Evolutionary conservation across 1,140 invertebrate species (phyloP).

Genomic region (Anastrepha ludens): DNA sequence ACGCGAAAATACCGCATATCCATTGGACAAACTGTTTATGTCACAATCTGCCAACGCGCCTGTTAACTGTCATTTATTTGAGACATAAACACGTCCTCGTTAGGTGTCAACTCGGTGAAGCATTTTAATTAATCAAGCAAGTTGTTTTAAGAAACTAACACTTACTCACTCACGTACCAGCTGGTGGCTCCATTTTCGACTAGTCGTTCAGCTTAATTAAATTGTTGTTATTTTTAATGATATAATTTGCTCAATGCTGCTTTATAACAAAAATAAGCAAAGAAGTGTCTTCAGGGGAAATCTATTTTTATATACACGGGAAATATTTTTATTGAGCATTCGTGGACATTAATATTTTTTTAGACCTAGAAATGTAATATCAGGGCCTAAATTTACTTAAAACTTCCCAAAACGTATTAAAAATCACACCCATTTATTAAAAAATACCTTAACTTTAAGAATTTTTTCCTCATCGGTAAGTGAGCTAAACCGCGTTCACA

Average conservation of each 20-base stretch:
- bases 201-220: not conserved
- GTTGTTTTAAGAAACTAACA: not conserved
- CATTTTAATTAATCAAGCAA: slow-evolving; percentile 13
- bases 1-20: not conserved
- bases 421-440: too few species aligned
- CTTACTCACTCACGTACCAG: not conserved
- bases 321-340: too few species aligned
- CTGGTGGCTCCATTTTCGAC: not conserved
- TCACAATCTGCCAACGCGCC: not conserved
- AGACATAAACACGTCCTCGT: not conserved
- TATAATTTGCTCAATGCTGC: not conserved
- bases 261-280: too few species aligned
- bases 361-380: too few species aligned
- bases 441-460: too few species aligned
- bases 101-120: not conserved
- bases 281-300: too few species aligned
- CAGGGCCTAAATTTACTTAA: too few species aligned
- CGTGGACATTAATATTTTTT: too few species aligned
- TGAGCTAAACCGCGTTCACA: too few species aligned
- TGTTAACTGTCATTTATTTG: not conserved
- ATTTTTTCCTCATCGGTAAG: too few species aligned
- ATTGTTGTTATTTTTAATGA: not conserved
- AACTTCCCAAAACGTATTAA: too few species aligned
- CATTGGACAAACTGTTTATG: not conserved
- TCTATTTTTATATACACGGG: too few species aligned